These are phyloP conservation scores for Hippocampus barbouri DNA, from an alignment of 2,113 vertebrate genomes.

Conservation along the genomic window DNA sequence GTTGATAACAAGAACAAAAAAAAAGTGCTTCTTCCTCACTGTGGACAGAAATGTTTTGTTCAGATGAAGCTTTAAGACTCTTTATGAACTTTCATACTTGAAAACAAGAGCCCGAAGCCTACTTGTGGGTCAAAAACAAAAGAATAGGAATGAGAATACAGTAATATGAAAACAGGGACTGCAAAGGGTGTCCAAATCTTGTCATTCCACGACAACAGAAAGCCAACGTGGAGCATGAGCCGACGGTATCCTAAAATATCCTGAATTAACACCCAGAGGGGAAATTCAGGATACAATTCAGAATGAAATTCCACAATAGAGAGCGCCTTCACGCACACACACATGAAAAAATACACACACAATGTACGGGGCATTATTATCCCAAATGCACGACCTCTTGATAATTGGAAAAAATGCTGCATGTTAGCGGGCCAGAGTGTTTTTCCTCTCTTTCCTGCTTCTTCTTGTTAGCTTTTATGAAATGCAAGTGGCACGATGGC, in stretches of 20 bases:
- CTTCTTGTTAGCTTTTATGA: constrained; percentile 13
- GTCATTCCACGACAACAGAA: constrained; percentile 17
- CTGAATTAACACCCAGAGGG: not conserved
- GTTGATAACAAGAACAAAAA: constrained; percentile 13
- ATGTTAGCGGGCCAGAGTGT: constrained; percentile 15
- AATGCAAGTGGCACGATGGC: constrained; percentile 27
- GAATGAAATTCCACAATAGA: constrained; percentile 32
- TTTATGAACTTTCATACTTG: constrained; percentile 47
- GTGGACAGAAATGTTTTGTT: constrained; percentile 29
- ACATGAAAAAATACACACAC: constrained; percentile 33
- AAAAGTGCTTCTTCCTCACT: constrained; percentile 55
- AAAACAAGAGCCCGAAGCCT: constrained; percentile 32
- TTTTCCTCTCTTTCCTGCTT: constrained; percentile 7
- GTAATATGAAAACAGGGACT: constrained; percentile 7
- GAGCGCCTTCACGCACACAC: not conserved
- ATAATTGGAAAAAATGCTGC: constrained; percentile 46
- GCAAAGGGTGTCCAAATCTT: constrained; percentile 10
- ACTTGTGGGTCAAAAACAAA: not conserved
- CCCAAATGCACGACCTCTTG: constrained; percentile 37
- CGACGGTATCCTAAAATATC: constrained; percentile 12
- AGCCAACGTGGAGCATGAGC: constrained; percentile 14
- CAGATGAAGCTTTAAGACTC: constrained; percentile 64
- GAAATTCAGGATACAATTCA: not conserved
- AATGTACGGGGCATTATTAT: constrained; percentile 62
- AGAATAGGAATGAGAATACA: not conserved